Conservation (phyloP, 2,888 invertebrate species). For the Tortrix viridana region DNA sequence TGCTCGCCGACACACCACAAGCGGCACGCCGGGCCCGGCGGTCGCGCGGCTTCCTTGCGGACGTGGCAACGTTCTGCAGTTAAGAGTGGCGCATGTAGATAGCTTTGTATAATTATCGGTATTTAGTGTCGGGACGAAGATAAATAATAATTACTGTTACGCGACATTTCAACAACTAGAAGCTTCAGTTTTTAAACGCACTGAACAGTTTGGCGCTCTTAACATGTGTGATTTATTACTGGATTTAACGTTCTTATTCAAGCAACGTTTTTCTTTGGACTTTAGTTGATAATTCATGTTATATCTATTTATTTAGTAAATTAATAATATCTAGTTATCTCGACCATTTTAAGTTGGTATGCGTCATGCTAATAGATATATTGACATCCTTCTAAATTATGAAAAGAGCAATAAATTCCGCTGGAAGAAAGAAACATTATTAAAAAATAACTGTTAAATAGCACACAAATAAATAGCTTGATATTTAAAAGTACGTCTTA, state of each 20-base stretch:
- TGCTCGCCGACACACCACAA: conserved; percentile 41
- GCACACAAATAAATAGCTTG: conserved; percentile 67
- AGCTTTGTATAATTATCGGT: conserved; percentile 83
- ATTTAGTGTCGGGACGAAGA: conserved; percentile 77
- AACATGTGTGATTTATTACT: conserved; percentile 66
- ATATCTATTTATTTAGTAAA: conserved; percentile 81
- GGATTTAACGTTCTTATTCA: conserved; percentile 58
- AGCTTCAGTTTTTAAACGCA: conserved; percentile 68
- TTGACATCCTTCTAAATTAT: conserved; percentile 34
- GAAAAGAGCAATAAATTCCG: conserved; percentile 49
- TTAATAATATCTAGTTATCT: conserved; percentile 50
- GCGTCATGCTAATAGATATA: conserved; percentile 23
- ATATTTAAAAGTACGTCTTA: conserved; percentile 51
- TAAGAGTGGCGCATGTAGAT: conserved; percentile 81
- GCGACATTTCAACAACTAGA: conserved; percentile 41
- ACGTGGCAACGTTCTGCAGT: conserved; percentile 45
- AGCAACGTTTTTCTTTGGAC: conserved; percentile 59
- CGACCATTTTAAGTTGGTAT: conserved; percentile 44
- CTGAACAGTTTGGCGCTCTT: conserved; percentile 65
- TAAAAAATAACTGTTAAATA: conserved; percentile 44
- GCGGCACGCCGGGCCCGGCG: not conserved
- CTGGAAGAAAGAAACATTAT: conserved; percentile 35
- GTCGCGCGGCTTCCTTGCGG: not conserved
- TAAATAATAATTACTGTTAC: conserved; percentile 48
- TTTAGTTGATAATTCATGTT: conserved; percentile 74